Evolutionary conservation across 2,797 vertebrate species (phyloP), one percentile per base, ranked within the genome.

Genomic region (Danio tinwini): DNA sequence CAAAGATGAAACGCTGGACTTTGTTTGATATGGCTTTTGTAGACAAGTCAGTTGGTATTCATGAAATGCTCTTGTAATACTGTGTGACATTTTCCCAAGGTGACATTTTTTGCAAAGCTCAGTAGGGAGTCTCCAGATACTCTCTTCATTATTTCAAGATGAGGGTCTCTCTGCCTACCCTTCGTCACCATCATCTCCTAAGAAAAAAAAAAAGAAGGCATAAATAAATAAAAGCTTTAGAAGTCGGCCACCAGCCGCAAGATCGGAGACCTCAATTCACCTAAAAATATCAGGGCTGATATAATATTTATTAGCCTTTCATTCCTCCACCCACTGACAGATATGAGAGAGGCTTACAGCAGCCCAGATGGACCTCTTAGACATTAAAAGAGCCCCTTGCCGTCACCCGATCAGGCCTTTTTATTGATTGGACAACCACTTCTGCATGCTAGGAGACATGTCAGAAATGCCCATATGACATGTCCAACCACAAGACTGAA

Each of bases 261-360:
- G 90, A 90, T 90, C 83, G 83, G 76, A 90, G 87, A 88, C 87
- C 87, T 90, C 14, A 5, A 76, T 90, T 90, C 88, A 90, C 91
- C 92, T 93, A 93, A 93, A 94, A 93, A 93, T 94, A 93, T 91
- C 92, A 90, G 82, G 82, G 82, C 77, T 88, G 79, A 93, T 94
- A 88, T 92, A 93, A 94, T 93, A 94, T 94, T 93, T 90, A 93
- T 93, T 90, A 82, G 76, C 64, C 86, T 88, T 92, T 93, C 86
- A 86, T 92, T 91, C 87, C 88, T 74, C 69, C 88, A 78, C 88
- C 88, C 86, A 86, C 90, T 88, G 88, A 91, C 89, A 91, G 88
- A 92, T 89, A 90, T 90, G 87, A 90, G 87, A 87, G 84, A 83
- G 74, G 81, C 83, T 86, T 62, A 70, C 72, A 79, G 71, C 58